Evolutionary conservation across 2,888 invertebrate genomes (phyloP), one percentile per base, ranked within the genome.

Genomic region (Temnothorax unifasciatus): DNA sequence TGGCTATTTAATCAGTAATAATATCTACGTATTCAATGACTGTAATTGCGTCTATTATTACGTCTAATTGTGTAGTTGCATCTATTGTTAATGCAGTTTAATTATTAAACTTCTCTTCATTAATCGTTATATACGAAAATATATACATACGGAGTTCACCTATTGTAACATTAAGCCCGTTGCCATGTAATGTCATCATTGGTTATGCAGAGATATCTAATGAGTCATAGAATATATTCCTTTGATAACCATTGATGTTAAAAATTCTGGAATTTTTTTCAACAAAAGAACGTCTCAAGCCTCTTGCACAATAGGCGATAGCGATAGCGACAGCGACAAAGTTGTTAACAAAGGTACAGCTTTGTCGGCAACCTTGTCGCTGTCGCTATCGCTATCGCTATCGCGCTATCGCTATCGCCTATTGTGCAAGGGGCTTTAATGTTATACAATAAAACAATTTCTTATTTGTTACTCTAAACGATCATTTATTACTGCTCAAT

Each of bases 401-500:
- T 21, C 21, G 21, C 21, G 21, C 21, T 21, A 21, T 21, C 21
- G 21, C 21, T 21, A 21, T 21, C 21, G 21, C 21, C 21, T 21
- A 21, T 21, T 21, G 21, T 21, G 21, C 21, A 21, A 21, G 21
- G 21, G 21, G 21, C 21, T 21, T 21, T 13, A 29, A 50, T 18
- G 52, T 54, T 38, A 9, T 54, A 11, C 1, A 41, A 54, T 3
- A 2, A 57, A 41, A 41, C 11, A 0, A 41, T 41, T 57, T 73
- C 15, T 21, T 38, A 69, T 50, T 4, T 8, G 34, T 54, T 71
- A 69, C 6, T 52, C 15, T 52, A 54, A 21, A 38, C 2, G 5
- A 73, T 57, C 5, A 71, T 54, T 71, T n/a, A 34, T 21, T 71
- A 34, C 13, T n/a, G 4, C 3, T 69, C n/a, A 38, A 71, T 34